Evolutionary conservation across 2,113 vertebrate genomes (phyloP).

Genomic region (Bettongia penicillata): DNA sequence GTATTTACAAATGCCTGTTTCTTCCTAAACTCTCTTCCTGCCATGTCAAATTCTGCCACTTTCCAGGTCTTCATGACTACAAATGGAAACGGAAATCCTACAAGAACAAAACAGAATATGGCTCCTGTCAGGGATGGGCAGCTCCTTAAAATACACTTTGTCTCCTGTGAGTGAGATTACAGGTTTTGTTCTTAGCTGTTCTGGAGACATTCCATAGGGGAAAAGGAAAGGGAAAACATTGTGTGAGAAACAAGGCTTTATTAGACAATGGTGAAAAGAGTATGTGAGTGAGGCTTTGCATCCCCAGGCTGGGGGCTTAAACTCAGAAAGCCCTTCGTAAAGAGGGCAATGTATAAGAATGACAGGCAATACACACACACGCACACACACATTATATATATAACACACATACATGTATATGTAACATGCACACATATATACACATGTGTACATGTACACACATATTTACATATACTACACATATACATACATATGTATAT

Average conservation of each 20-base stretch:
- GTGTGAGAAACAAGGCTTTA: neutral
- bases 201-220: neutral
- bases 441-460: neutral
- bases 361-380: too few relatives aligned
- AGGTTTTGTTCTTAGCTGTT: neutral
- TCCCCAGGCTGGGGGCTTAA: neutral
- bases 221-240: neutral
- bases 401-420: too few relatives aligned
- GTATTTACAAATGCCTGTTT: constrained; percentile 72
- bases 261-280: neutral
- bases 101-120: constrained; percentile 28
- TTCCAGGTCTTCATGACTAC: constrained; percentile 62
- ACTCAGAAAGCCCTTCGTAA: constrained; percentile 1
- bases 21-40: constrained; percentile 73
- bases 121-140: neutral
- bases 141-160: neutral
- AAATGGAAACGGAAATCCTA: constrained; percentile 17
- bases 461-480: too few relatives aligned
- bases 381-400: too few relatives aligned
- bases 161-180: constrained; percentile 1
- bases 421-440: neutral
- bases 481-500: too few relatives aligned
- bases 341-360: neutral
- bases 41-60: constrained; percentile 66
- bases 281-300: neutral